These are phyloP conservation scores for Euwallacea fornicatus DNA, from an alignment of 1,140 invertebrate genomes.

Conservation along the genomic window DNA sequence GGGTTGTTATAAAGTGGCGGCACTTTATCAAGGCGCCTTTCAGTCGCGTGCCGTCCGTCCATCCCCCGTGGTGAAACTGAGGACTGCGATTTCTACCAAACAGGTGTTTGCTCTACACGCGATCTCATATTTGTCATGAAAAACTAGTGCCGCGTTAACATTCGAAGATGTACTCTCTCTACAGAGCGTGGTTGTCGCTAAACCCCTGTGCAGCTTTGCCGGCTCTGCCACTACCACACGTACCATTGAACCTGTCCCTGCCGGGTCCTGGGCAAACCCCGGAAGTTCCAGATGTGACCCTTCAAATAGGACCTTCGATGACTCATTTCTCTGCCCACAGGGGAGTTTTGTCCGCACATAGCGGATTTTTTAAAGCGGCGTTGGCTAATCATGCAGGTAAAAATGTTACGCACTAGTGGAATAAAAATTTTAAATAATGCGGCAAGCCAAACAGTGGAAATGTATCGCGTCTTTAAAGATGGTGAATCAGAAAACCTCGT, in stretches of 20 bases:
- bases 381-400: slow-evolving; percentile 51
- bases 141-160: not conserved
- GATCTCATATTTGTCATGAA: not conserved
- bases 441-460: too few relatives aligned
- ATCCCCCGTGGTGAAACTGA: not conserved
- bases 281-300: slow-evolving; percentile 63
- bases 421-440: too few relatives aligned
- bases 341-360: slow-evolving; percentile 67
- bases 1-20: slow-evolving; percentile 38
- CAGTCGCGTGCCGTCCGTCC: slow-evolving; percentile 37
- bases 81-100: slow-evolving; percentile 1
- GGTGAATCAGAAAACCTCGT: too few relatives aligned
- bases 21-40: slow-evolving; percentile 37
- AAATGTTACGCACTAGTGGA: too few relatives aligned
- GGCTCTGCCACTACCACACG: slow-evolving; percentile 50
- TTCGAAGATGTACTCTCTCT: slow-evolving; percentile 62
- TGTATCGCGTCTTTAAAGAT: too few relatives aligned
- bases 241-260: slow-evolving; percentile 48
- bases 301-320: slow-evolving; percentile 64
- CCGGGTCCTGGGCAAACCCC: slow-evolving; percentile 41
- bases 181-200: slow-evolving; percentile 64
- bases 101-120: slow-evolving; percentile 5
- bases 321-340: slow-evolving; percentile 71
- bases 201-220: slow-evolving; percentile 45
- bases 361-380: slow-evolving; percentile 67